Evolutionary conservation across 1,140 invertebrate species (phyloP).

Genomic region (Panagrolaimus sp.): DNA sequence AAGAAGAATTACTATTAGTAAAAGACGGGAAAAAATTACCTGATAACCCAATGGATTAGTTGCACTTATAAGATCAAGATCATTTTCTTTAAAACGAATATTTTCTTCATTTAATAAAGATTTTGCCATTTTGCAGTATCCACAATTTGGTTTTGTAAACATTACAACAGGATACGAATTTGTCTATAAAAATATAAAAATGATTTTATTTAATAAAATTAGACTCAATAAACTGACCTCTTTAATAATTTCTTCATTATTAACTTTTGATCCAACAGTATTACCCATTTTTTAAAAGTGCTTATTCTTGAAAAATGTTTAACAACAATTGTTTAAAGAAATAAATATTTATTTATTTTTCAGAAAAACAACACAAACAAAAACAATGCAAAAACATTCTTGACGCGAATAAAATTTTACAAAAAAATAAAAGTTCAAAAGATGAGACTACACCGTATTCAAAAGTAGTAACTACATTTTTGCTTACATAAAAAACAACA

Average conservation of each 20-base stretch:
- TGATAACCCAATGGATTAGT: conserved; percentile 29
- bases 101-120: conserved; percentile 36
- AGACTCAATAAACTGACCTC: background rate
- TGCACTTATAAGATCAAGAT: conserved; percentile 29
- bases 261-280: background rate
- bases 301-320: background rate
- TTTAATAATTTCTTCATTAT: conserved; percentile 14
- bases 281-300: conserved; percentile 11
- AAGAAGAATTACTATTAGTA: conserved; percentile 16
- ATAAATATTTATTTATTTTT: no score
- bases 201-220: conserved; percentile 63
- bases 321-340: no score
- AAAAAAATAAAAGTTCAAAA: no score
- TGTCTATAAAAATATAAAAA: conserved; percentile 31
- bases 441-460: no score
- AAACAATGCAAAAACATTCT: no score
- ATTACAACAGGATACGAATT: conserved; percentile 38
- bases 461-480: no score
- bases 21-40: conserved; percentile 24
- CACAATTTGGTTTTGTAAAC: conserved; percentile 44
- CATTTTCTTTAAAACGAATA: conserved; percentile 37
- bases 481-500: no score
- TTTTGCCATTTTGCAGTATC: conserved; percentile 46
- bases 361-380: no score
- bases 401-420: no score